These are phyloP conservation scores for Temnothorax nylanderi DNA, from an alignment of 1,140 invertebrate genomes.

Conservation along the genomic window DNA sequence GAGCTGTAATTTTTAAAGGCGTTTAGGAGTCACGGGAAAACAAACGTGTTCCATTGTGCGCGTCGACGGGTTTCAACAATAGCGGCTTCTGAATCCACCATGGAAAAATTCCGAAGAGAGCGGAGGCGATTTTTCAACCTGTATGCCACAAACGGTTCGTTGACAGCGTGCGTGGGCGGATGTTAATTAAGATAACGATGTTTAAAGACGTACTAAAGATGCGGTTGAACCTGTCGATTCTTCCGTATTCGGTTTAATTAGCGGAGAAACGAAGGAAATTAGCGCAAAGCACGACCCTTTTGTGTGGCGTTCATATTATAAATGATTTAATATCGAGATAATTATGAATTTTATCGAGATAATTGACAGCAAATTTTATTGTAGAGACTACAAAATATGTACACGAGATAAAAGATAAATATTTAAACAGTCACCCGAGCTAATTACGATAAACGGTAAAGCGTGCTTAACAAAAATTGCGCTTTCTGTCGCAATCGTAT, in stretches of 20 bases:
- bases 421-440: background rate
- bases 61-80: constrained; percentile 9
- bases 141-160: constrained; percentile 32
- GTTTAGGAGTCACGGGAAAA: constrained; percentile 26
- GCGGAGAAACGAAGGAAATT: background rate
- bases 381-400: background rate
- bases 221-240: background rate
- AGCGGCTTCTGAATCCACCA: constrained; percentile 5
- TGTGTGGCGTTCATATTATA: background rate
- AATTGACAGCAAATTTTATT: background rate
- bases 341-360: background rate
- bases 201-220: constrained; percentile 52
- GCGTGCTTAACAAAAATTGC: background rate
- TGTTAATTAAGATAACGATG: constrained; percentile 69
- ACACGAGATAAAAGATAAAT: background rate
- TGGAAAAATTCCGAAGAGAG: constrained; percentile 40
- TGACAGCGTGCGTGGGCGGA: constrained; percentile 40
- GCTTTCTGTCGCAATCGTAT: background rate
- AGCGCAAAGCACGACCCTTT: too few species aligned
- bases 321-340: constrained; percentile 3
- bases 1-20: constrained; percentile 50
- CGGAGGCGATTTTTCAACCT: constrained; percentile 53
- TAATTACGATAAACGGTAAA: background rate
- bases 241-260: background rate
- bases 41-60: background rate